These are phyloP conservation scores for Cladorhizidae sp. DNA, from an alignment of 37 sponge, comb jelly and placozoan genomes.

Conservation along the genomic window DNA sequence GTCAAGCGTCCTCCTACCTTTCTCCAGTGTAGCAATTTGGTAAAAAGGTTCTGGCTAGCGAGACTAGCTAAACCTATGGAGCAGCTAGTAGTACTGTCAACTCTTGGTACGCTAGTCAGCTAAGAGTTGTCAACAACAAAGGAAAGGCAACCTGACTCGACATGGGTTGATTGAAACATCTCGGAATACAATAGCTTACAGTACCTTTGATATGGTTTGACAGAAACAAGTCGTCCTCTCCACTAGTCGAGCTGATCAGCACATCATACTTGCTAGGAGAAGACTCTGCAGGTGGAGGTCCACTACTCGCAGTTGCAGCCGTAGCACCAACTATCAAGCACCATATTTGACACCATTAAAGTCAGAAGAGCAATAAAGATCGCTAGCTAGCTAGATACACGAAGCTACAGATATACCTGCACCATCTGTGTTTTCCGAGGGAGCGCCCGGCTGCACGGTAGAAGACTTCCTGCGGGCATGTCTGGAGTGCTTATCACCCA, in stretches of 20 bases:
- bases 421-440: not conserved
- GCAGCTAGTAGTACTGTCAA: too few species aligned
- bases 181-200: not conserved
- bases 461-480: too few species aligned
- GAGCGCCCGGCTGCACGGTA: too few species aligned
- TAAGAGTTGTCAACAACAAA: too few species aligned
- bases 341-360: not conserved
- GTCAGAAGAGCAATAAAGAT: not conserved
- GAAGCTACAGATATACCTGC: not conserved
- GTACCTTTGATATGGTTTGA: conserved; percentile 41
- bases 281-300: not conserved
- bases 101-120: too few species aligned
- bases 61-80: too few species aligned
- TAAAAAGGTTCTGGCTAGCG: too few species aligned
- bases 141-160: too few species aligned
- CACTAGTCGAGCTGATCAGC: conserved; percentile 27
- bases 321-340: not conserved
- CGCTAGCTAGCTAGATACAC: conserved; percentile 1
- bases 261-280: conserved; percentile 25
- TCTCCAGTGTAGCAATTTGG: too few species aligned
- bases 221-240: conserved; percentile 2
- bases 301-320: not conserved
- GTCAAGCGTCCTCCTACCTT: too few species aligned
- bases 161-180: too few species aligned
- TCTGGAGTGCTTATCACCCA: too few species aligned